phyloP scores from a whole-genome alignment of 2,888 invertebrate species.

The Omphaloscelis lunosa region DNA sequence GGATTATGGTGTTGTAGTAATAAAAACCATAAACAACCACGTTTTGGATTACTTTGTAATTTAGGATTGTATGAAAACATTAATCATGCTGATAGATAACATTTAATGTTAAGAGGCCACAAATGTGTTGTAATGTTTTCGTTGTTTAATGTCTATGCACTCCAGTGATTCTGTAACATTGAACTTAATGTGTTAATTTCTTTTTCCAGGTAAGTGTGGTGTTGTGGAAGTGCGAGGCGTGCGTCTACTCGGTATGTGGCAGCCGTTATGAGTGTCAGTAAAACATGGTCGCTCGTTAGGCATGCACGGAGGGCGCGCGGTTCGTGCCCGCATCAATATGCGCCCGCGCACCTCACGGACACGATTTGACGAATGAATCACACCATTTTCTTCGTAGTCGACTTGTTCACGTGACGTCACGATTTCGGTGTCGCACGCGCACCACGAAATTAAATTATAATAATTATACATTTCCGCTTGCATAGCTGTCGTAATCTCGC shows the following conservation, averaged over 20 bases:
- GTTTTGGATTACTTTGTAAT: slow-evolving; percentile 67
- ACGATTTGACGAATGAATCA: slow-evolving; percentile 88
- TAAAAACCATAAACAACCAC: slow-evolving; percentile 61
- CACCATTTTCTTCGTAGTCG: slow-evolving; percentile 79
- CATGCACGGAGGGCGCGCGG: slow-evolving; percentile 79
- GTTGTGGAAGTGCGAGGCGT: slow-evolving; percentile 67
- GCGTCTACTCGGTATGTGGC: slow-evolving; percentile 71
- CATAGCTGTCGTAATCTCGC: slow-evolving; percentile 71
- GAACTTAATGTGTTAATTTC: slow-evolving; percentile 64
- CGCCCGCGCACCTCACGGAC: slow-evolving; percentile 86
- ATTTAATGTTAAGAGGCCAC: slow-evolving; percentile 61
- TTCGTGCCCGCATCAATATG: slow-evolving; percentile 85
- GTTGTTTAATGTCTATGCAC: slow-evolving; percentile 57
- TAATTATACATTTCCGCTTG: slow-evolving; percentile 83
- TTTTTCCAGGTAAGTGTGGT: slow-evolving; percentile 77
- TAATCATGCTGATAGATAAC: slow-evolving; percentile 66
- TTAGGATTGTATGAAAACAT: slow-evolving; percentile 67
- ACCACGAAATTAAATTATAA: slow-evolving; percentile 84
- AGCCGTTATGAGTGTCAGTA: slow-evolving; percentile 77
- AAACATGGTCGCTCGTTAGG: slow-evolving; percentile 80
- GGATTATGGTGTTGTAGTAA: slow-evolving; percentile 53
- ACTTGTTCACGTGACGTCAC: slow-evolving; percentile 87
- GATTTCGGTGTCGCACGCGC: slow-evolving; percentile 87
- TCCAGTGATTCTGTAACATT: slow-evolving; percentile 52
- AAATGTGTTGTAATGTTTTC: slow-evolving; percentile 62